phyloP scores from a whole-genome alignment of 2,888 invertebrate species.

The Galerucella calmariensis region DNA sequence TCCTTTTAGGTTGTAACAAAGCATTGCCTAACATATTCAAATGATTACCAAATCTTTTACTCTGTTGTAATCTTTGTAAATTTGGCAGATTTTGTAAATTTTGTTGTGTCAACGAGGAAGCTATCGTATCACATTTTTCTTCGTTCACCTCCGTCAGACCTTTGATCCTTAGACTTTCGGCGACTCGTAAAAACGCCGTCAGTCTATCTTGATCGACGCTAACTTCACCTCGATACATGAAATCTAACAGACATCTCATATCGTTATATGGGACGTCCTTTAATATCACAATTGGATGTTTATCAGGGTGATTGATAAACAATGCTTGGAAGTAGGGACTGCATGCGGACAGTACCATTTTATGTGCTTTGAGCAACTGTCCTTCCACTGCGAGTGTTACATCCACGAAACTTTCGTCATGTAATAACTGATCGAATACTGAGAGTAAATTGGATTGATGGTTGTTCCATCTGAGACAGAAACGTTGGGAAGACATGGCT shows the following conservation, averaged over 20 bases:
- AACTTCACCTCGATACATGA: conserved; percentile 93
- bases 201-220: conserved; percentile 90
- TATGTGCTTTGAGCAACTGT: conserved; percentile 90
- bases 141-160: conserved; percentile 92
- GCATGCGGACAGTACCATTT: conserved; percentile 94
- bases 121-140: conserved; percentile 84
- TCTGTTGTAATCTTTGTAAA: conserved; percentile 72
- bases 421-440: conserved; percentile 91
- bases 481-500: conserved; percentile 89
- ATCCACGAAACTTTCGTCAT: conserved; percentile 93
- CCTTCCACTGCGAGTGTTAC: conserved; percentile 95
- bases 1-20: conserved; percentile 86
- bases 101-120: conserved; percentile 74
- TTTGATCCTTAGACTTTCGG: conserved; percentile 89
- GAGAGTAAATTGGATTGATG: conserved; percentile 94
- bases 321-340: conserved; percentile 93
- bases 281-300: conserved; percentile 91
- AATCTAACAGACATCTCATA: conserved; percentile 89
- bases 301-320: conserved; percentile 90
- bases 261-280: conserved; percentile 92
- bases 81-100: conserved; percentile 68
- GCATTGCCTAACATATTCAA: conserved; percentile 84
- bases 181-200: conserved; percentile 87
- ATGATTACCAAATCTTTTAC: conserved; percentile 65
- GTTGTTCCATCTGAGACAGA: conserved; percentile 97